Evolutionary conservation across 2,797 vertebrate genomes (phyloP).

Genomic region (Gymnothorax javanicus): DNA sequence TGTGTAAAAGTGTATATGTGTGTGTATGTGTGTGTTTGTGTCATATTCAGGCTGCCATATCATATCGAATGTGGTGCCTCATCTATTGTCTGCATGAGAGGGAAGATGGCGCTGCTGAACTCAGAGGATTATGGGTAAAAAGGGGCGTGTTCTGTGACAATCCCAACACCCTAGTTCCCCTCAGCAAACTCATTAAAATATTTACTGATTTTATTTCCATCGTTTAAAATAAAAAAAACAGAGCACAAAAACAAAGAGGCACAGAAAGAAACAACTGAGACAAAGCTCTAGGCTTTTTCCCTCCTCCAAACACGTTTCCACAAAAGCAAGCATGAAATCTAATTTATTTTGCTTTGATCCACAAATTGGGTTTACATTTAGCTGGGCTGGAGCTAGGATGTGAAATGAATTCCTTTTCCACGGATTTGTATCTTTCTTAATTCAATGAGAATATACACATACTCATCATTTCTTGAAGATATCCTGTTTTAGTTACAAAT

Average conservation of each 20-base stretch:
- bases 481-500: neutral
- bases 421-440: neutral
- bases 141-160: neutral
- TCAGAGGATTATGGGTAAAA: neutral
- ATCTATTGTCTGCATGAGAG: neutral
- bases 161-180: neutral
- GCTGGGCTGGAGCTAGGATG: neutral
- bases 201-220: neutral
- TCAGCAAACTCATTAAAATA: neutral
- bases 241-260: neutral
- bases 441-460: neutral
- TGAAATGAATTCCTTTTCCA: neutral
- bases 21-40: no score
- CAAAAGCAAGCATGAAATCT: neutral
- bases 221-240: neutral
- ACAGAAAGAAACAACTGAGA: neutral
- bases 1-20: no score
- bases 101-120: neutral
- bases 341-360: slow-evolving; percentile 2
- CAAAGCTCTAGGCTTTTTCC: neutral
- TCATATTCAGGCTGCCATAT: no score
- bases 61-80: neutral
- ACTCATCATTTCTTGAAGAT: neutral
- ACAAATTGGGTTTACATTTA: slow-evolving; percentile 4
- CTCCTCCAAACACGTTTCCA: neutral